Base-by-base conservation (phyloP, 2,888 invertebrate species). In the Incurvaria masculella region DNA sequence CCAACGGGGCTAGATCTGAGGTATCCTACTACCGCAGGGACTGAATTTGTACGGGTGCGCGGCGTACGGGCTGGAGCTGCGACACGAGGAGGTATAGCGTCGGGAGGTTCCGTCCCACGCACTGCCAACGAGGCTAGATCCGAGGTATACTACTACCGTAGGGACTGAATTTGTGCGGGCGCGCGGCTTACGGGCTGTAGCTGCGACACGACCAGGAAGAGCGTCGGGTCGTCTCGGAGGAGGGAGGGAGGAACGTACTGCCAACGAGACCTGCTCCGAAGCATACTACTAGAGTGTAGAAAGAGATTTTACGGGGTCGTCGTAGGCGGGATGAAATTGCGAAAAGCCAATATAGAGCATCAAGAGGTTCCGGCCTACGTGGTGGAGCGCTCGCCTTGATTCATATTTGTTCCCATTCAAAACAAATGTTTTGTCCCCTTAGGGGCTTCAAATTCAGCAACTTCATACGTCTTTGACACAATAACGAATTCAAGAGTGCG, bases 71-170 rank as follows among this genome's bases (percentile, higher is more conserved):
- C 74, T 94, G 57, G 92, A 89, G 61, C 79, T 94, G 46, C 87
- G 88, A 42, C 89, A 89, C 1, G 91, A 91, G 51, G 87, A 88
- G 55, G 69, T 85, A 54, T 88, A 89, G 64, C 73, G 87, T 43
- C 80, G 84, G 21, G 87, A 86, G 64, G 80, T 84, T 42, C 84
- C 85, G 14, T 72, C 75, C 27, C 76, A 74, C 46, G 58, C 71
- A 56, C 1, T 64, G 79, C 46, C 73, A 74, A 46, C 72, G 81
- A 63, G 81, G 82, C 59, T 68, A 74, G 53, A 59, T 51, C 57
- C 51, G 55, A 59, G 54, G 60, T 58, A 49, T 10, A n/a, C n/a
- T n/a, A n/a, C n/a, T n/a, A 23, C 5, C 61, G 67, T 21, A 62
- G 23, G 23, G 10, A 6, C 10, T 23, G 23, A 23, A 44, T 78